Conservation (phyloP, 2,797 vertebrate species). For the Coregonus sp. region DNA sequence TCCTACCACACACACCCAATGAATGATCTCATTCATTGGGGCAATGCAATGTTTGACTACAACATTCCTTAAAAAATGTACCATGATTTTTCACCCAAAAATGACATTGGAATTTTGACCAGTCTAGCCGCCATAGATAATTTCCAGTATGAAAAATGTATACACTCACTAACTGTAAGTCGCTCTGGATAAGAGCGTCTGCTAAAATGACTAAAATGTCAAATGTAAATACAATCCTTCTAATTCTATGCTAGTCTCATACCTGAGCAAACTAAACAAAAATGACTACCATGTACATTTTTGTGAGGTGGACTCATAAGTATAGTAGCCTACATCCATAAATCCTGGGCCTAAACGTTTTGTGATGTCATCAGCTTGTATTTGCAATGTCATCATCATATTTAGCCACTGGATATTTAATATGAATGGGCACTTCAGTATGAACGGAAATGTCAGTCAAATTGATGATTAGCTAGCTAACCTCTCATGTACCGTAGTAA, state of each 20-base stretch:
- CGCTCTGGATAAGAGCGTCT: too few species aligned
- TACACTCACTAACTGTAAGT: too few species aligned
- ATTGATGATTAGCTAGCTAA: constrained; percentile 38
- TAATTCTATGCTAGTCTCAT: constrained; percentile 7
- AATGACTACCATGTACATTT: constrained; percentile 27
- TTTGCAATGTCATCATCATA: constrained; percentile 51
- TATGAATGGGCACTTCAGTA: constrained; percentile 57
- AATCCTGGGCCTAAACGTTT: constrained; percentile 58
- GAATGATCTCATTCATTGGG: constrained; percentile 60
- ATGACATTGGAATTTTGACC: constrained; percentile 59
- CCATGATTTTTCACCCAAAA: constrained; percentile 67
- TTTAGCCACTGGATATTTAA: constrained; percentile 68
- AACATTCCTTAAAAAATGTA: constrained; percentile 47
- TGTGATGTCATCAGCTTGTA: constrained; percentile 54
- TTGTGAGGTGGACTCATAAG: constrained; percentile 21
- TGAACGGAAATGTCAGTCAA: constrained; percentile 5
- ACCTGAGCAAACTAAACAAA: constrained; percentile 24
- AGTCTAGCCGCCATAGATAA: not conserved
- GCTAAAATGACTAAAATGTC: too few species aligned
- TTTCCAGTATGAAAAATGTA: too few species aligned
- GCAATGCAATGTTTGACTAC: constrained; percentile 25
- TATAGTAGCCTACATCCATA: constrained; percentile 51
- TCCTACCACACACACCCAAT: constrained; percentile 57
- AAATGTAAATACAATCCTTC: not conserved
- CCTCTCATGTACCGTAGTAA: constrained; percentile 24